Evolutionary conservation across 1,140 invertebrate genomes (phyloP), one percentile per base, ranked within the genome.

Genomic region (Lasioglossum baleicum): DNA sequence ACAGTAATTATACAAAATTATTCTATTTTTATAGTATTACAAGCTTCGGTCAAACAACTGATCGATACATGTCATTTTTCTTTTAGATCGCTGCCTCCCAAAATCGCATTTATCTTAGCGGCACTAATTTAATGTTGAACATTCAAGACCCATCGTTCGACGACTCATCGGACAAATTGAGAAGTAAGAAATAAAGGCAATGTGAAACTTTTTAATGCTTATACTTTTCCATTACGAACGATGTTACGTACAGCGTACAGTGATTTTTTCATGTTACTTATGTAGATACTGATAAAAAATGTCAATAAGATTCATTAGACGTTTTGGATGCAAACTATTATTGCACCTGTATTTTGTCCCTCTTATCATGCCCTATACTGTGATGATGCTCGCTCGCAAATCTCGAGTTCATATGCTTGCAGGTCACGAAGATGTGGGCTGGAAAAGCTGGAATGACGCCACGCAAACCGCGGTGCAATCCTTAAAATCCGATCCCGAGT

Each of bases 121-220:
- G 98, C 64, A 97, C 96, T 89, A 96, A 96, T 88, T 94, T 99
- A 75, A 99, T 99, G 98, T 94, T 99, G 90, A 99, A 99, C 91
- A 96, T 99, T 89, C 97, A 97, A 91, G 98, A 99, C 91, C 96
- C 97, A 67, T 95, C 96, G 81, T 99, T 99, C 92, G 98, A 99
- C 90, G 96, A 97, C 86, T 94, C 96, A 74, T 96, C 96, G 80
- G 95, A 97, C 86, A 97, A 97, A 94, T 93, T 97, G 87, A 96
- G 96, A 95, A 96, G 96, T 95, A 97, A 97, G 95, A 95, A 95
- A 93, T 95, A 92, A 92, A 89, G 31, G 40, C 35, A 48, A 40
- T 42, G 60, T n/a, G 26, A 51, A 53, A 63, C 42, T 71, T 58
- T 80, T 15, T 26, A 15, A 44, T 42, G 40, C 3, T 51, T 65